Base-by-base conservation (phyloP, 1,140 invertebrate genomes). In the Papilio helenus region DNA sequence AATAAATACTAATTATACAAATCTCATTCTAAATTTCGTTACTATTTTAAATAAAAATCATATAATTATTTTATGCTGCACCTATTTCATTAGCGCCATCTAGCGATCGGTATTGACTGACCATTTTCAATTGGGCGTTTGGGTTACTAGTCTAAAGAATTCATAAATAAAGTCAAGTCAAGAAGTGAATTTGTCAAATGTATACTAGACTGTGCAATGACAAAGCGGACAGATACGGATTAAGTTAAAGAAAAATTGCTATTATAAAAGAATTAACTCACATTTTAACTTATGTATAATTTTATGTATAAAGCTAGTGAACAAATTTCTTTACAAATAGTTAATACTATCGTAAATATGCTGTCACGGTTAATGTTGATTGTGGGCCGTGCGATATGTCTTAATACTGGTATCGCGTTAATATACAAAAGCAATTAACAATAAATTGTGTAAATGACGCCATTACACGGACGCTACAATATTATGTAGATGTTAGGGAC, bases 351-450 rank as follows among this genome's bases (percentile, higher is more conserved):
- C 61, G 14, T 65, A 16, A 34, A 65, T 29, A 26, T 29, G 61
- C 7, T 34, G 61, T 65, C 26, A 29, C 3, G 23, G 18, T 65
- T 65, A 65, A 65, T 14, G 61, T 26, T 5, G 12, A 65, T 29
- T 65, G 61, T 65, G 12, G 16, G 14, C 61, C 61, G 61, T 65
- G 61, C 26, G 58, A 61, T 65, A 65, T 65, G 61, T 65, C 61
- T 65, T 34, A 29, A 61, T 61, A 26, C 26, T 29, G 12, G 61
- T 65, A 65, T 29, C 61, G 61, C 2, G 61, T 65, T 65, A 65
- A 65, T 10, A 29, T 26, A 16, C 12, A 29, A 29, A 65, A 29
- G 61, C 26, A 65, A 65, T 65, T 65, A 65, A 65, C 61, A 65
- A 65, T 65, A 65, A 65, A 65, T 65, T 65, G 12, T 65, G 61